Conservation (phyloP, 2,797 vertebrate genomes). For the Psittacula derbiana region DNA sequence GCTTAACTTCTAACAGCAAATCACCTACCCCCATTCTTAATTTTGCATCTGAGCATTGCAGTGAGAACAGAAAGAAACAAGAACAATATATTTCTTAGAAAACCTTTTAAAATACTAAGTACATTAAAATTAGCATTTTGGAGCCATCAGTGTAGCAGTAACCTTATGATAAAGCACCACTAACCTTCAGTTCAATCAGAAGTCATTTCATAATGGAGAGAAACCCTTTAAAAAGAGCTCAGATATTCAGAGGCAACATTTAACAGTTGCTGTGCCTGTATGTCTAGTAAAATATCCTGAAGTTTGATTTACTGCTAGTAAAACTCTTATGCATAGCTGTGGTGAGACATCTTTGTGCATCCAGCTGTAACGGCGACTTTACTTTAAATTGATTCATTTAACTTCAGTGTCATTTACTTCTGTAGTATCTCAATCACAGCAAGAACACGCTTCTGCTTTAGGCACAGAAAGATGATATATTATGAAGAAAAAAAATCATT, state of each 20-base stretch:
- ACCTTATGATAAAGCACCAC: background rate
- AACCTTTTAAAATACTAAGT: background rate
- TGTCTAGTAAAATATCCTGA: background rate
- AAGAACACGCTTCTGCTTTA: background rate
- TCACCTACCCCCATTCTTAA: background rate
- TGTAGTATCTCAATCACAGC: background rate
- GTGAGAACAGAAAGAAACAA: background rate
- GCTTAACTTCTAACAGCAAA: background rate
- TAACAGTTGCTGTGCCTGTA: fast-evolving
- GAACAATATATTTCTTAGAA: background rate
- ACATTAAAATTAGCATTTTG: background rate
- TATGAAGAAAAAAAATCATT: background rate
- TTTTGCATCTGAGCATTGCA: background rate
- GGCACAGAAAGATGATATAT: background rate
- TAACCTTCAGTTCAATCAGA: background rate
- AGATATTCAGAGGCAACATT: background rate
- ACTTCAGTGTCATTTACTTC: background rate
- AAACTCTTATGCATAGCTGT: background rate
- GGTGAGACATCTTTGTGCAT: background rate
- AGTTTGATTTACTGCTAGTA: background rate
- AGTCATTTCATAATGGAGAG: background rate
- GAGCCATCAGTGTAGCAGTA: background rate
- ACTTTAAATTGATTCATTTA: background rate
- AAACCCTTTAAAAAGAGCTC: background rate
- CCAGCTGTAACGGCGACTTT: background rate